phyloP scores from a whole-genome alignment of 2,113 vertebrate species.

The Mola mola region DNA sequence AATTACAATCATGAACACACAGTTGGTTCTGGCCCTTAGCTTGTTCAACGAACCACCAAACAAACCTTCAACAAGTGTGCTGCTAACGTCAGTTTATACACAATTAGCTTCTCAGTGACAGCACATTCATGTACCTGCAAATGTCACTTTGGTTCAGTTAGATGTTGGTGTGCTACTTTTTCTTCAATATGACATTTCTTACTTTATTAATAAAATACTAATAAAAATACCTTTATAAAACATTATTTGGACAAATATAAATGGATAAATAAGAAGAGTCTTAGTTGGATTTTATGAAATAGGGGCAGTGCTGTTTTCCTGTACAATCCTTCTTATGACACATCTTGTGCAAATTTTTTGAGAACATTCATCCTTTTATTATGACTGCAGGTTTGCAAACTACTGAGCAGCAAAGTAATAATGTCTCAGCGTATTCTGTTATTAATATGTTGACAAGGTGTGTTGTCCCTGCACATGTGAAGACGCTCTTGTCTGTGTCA shows the following conservation, averaged over 20 bases:
- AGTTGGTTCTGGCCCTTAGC: not conserved
- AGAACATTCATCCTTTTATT: not conserved
- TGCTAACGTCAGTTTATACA: not conserved
- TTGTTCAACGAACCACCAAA: not conserved
- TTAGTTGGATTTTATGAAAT: not conserved
- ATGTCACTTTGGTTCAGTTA: not conserved
- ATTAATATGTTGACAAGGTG: too few relatives aligned
- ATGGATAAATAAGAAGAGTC: too few relatives aligned
- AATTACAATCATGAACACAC: not conserved
- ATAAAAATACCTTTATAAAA: not conserved
- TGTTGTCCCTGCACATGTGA: not conserved
- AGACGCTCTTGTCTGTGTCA: not conserved
- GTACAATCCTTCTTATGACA: not conserved
- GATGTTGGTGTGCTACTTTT: not conserved
- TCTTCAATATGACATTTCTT: not conserved
- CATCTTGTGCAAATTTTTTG: not conserved
- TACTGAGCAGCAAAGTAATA: not conserved
- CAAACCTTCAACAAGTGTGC: not conserved
- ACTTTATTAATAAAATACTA: not conserved
- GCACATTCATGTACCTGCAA: not conserved
- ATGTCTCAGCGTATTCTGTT: too few relatives aligned
- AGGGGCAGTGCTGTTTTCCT: not conserved
- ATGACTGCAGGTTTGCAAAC: conserved; percentile 6
- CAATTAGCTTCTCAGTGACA: conserved; percentile 1
- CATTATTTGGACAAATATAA: too few relatives aligned